Base-by-base conservation (phyloP, 2,888 invertebrate species). In the Catocala fraxini region DNA sequence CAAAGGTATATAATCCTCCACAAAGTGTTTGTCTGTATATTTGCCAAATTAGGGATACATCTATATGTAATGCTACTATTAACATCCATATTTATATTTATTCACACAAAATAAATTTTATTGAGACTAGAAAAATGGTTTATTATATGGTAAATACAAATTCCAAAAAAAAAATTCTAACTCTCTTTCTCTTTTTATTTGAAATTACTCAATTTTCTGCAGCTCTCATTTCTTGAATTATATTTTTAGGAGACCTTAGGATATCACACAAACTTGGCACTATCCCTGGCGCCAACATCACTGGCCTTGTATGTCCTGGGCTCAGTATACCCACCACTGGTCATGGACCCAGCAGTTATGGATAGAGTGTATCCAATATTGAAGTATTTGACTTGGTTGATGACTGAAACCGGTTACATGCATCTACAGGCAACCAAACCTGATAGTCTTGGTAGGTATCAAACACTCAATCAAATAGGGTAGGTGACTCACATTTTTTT, bases 361-460 rank as follows among this genome's bases (percentile, higher is more conserved):
- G 65, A 57, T 0, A 57, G 75, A 51, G 6, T 75, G 12, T 77
- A 71, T 41, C 76, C 76, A 4, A 39, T 75, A 0, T 1, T 45
- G 3, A 25, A 43, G 6, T 25, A 57, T 11, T 3, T 75, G 2
- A 53, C 42, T 6, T 12, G 25, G 6, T 0, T 58, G 0, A 0
- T 63, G 0, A 41, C n/a, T 6, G 63, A 70, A 34, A 6, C 10
- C n/a, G 77, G 72, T 0, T 77, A 77, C 9, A 48, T 71, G 0
- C 77, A 77, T 45, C 11, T 72, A 6, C 77, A 72, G 0, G 48
- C 76, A 0, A 64, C 70, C 1, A 74, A 76, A 53, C 76, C 77
- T 35, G 76, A 75, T 13, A 70, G 66, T n/a, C 0, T 75, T 9
- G 76, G 76, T 75, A 54, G 10, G 68, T 68, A 11, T 11, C 33